These are phyloP conservation scores for Narcine bancroftii DNA, from an alignment of 2,113 vertebrate species.

Conservation along the genomic window DNA sequence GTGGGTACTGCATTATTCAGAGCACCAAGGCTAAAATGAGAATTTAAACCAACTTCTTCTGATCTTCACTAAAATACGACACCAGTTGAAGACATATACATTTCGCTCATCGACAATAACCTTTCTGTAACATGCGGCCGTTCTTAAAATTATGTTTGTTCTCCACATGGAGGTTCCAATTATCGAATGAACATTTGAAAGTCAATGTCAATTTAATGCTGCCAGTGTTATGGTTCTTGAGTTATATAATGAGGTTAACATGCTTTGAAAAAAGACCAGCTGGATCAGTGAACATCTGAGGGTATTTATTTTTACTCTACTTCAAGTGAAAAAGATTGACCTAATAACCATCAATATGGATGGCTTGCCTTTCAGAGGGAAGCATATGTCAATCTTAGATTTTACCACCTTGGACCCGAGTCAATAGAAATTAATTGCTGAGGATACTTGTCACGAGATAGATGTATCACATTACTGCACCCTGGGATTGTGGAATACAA, in stretches of 20 bases:
- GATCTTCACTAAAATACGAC: not conserved
- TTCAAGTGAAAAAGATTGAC: not conserved
- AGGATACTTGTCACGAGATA: not conserved
- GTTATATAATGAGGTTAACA: not conserved
- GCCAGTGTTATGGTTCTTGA: not conserved
- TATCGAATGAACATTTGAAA: not conserved
- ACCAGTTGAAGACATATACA: not conserved
- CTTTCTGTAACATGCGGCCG: not conserved
- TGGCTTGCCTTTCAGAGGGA: not conserved
- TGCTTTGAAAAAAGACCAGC: not conserved
- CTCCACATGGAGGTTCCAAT: not conserved
- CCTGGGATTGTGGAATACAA: not conserved
- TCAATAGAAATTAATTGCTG: not conserved
- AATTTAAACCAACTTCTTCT: conserved; percentile 4
- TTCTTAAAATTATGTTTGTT: not conserved
- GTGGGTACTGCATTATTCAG: not conserved
- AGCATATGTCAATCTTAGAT: not conserved
- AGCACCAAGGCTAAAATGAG: not conserved
- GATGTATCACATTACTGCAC: not conserved
- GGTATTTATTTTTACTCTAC: not conserved
- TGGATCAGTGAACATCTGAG: not conserved
- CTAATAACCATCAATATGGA: not conserved
- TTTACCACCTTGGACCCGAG: not conserved
- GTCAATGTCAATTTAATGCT: not conserved
- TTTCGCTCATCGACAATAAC: not conserved